Evolutionary conservation across 1,140 invertebrate genomes (phyloP).

Genomic region (Habropoda laboriosa): DNA sequence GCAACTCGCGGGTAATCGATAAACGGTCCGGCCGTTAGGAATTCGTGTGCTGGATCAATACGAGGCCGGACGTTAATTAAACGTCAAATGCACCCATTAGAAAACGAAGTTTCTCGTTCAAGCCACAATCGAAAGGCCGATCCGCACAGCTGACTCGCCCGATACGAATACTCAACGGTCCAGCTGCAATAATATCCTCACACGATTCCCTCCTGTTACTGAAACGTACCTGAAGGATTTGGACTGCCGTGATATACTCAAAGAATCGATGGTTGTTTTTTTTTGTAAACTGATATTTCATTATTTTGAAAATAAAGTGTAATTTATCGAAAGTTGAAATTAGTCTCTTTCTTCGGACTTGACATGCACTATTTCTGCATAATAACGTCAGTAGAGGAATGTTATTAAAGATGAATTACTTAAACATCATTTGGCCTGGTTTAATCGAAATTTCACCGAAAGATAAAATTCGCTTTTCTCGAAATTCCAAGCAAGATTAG

Average conservation of each 20-base stretch:
- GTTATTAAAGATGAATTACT: too few relatives aligned
- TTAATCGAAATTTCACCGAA: too few relatives aligned
- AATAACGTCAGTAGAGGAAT: too few relatives aligned
- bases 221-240: not conserved
- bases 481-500: too few relatives aligned
- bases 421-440: too few relatives aligned
- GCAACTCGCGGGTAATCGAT: not conserved
- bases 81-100: conserved; percentile 29
- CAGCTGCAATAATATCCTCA: not conserved
- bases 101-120: conserved; percentile 15
- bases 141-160: not conserved
- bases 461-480: too few relatives aligned
- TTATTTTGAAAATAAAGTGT: too few relatives aligned
- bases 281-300: too few relatives aligned
- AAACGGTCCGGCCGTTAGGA: not conserved
- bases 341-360: too few relatives aligned
- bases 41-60: not conserved
- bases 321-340: too few relatives aligned
- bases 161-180: not conserved
- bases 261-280: too few relatives aligned
- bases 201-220: not conserved
- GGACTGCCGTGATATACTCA: not conserved
- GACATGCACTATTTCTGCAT: too few relatives aligned
- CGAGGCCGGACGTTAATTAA: conserved; percentile 17
- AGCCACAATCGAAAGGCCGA: not conserved